Conservation (phyloP, 1,140 invertebrate genomes). For the Calliopsis andreniformis region DNA sequence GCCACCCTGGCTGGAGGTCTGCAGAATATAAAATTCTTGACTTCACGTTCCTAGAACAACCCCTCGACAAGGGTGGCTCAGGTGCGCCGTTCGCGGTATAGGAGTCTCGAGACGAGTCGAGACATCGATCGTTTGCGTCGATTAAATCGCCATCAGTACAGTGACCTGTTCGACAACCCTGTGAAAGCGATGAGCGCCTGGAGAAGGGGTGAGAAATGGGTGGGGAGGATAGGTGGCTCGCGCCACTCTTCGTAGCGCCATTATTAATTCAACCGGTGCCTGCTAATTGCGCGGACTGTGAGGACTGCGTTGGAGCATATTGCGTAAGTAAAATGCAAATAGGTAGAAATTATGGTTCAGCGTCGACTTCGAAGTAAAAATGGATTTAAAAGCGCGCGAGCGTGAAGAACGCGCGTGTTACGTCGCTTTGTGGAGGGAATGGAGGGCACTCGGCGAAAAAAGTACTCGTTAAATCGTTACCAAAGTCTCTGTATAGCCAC, state of each 20-base stretch:
- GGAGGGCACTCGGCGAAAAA: background rate
- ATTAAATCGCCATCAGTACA: conserved; percentile 53
- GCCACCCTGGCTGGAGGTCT: background rate
- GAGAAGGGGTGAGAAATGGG: too few species aligned
- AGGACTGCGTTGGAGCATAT: background rate
- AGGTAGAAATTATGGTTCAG: background rate
- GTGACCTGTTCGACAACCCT: background rate
- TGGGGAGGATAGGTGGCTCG: background rate
- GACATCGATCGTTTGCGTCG: conserved; percentile 57
- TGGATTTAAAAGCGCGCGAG: conserved; percentile 1
- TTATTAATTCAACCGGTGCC: background rate
- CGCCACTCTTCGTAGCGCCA: background rate
- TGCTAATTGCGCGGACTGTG: background rate
- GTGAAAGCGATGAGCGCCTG: background rate
- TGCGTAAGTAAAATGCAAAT: conserved; percentile 2
- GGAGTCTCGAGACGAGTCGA: conserved; percentile 51
- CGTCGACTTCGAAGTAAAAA: background rate
- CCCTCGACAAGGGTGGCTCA: conserved; percentile 37
- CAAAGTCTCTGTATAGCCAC: background rate
- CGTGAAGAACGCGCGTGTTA: background rate
- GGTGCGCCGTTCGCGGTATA: conserved; percentile 53
- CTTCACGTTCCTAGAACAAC: conserved; percentile 22
- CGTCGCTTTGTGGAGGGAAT: conserved; percentile 2
- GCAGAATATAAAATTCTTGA: conserved; percentile 54
- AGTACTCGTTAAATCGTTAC: conserved; percentile 9